These are phyloP conservation scores for Mormyrops boulengeri DNA, from an alignment of 2,797 vertebrate genomes.

Conservation along the genomic window DNA sequence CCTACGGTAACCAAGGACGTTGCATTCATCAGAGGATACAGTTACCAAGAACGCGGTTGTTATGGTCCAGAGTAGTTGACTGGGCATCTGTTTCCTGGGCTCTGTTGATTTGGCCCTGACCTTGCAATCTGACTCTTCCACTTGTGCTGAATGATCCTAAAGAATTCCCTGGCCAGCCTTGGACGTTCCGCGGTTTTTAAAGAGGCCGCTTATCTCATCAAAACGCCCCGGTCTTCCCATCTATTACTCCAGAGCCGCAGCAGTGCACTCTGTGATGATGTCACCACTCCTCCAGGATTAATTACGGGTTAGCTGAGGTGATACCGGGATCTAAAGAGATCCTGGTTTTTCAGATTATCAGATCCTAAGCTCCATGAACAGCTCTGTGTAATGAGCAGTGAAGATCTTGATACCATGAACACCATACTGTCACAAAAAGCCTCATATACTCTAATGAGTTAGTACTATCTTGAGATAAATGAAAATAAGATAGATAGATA, in stretches of 20 bases:
- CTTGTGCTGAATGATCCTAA: conserved; percentile 29
- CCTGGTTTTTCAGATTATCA: background rate
- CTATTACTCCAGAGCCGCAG: background rate
- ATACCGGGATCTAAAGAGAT: conserved; percentile 14
- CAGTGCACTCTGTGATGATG: background rate
- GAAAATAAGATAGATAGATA: too few species aligned
- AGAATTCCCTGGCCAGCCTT: conserved; percentile 25
- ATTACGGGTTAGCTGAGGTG: conserved; percentile 25
- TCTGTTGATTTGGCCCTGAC: conserved; percentile 22
- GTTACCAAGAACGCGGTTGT: conserved; percentile 32
- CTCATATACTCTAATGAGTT: background rate
- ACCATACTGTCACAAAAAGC: background rate
- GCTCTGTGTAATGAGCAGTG: background rate
- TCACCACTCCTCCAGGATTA: conserved; percentile 9
- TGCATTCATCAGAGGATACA: conserved; percentile 24
- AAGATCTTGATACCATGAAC: background rate
- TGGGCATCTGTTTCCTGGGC: conserved; percentile 26
- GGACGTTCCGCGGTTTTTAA: conserved; percentile 18
- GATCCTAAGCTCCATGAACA: background rate
- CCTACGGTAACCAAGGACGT: background rate
- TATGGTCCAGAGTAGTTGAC: conserved; percentile 6
- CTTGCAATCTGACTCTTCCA: conserved; percentile 34
- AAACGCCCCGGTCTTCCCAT: conserved; percentile 15
- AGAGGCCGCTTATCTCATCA: conserved; percentile 16
- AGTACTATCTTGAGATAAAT: background rate